A percentile compares a stretch with the other conserved stretches of the same genome.
These are phyloP conservation scores for Tenthredo livida DNA, from an alignment of 2,888 invertebrate species.

Conservation along the genomic window DNA sequence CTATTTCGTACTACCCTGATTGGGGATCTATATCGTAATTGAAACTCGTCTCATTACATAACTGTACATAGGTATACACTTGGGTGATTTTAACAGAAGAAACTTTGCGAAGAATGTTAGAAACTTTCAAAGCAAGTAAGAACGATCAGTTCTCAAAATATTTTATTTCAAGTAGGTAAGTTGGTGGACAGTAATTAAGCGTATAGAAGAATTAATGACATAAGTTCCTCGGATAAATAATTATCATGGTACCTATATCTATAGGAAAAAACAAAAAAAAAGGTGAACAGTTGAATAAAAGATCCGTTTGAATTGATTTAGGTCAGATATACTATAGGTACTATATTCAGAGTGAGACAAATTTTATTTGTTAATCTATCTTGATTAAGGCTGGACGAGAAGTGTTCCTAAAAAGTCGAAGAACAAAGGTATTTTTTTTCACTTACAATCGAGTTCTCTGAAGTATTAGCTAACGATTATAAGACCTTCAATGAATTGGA, in stretches of 20 bases:
- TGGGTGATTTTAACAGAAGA: background rate
- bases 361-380: background rate
- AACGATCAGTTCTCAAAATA: background rate
- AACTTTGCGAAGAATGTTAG: background rate
- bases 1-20: background rate
- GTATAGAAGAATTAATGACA: background rate
- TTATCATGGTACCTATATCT: background rate
- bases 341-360: constrained; percentile 2
- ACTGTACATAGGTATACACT: no score
- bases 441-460: background rate
- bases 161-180: background rate
- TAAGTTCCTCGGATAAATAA: background rate
- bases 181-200: background rate
- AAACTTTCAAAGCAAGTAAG: background rate
- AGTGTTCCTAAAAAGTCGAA: background rate
- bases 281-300: constrained; percentile 6
- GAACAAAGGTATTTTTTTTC: constrained; percentile 11
- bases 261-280: background rate
- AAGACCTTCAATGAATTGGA: constrained; percentile 18
- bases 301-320: constrained; percentile 36
- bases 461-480: background rate
- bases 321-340: background rate
- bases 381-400: background rate
- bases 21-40: background rate
- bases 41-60: background rate